phyloP scores from a whole-genome alignment of 2,113 vertebrate species.

The Pedionomus torquatus region DNA sequence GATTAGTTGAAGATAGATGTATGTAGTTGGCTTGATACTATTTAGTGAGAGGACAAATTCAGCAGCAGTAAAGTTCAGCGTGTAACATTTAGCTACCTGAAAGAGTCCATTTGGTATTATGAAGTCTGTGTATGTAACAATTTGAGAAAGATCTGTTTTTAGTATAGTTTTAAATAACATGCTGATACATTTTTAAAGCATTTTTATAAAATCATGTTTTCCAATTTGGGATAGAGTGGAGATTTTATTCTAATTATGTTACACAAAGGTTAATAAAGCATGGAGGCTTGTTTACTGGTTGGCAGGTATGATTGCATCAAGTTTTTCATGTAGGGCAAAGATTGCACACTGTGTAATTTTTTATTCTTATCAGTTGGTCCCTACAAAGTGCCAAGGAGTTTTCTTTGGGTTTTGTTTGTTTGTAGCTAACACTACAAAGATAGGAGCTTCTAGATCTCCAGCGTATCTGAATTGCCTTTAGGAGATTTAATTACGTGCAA shows the following conservation, averaged over 20 bases:
- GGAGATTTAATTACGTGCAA: not conserved
- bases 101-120: not conserved
- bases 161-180: not conserved
- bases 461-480: not conserved
- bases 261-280: not conserved
- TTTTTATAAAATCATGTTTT: not conserved
- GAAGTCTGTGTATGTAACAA: not conserved
- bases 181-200: not conserved
- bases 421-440: not conserved
- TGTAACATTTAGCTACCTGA: not conserved
- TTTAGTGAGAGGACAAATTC: not conserved
- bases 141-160: not conserved
- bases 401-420: conserved; percentile 3
- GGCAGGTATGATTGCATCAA: not conserved
- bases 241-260: not conserved
- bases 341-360: not conserved
- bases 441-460: not conserved
- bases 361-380: not conserved
- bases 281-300: not conserved
- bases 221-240: not conserved
- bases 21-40: not conserved
- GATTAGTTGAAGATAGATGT: not conserved
- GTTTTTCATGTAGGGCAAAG: not conserved
- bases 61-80: accelerated
- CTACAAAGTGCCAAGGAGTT: not conserved